Percentiles rank a stretch among this genome's conserved stretches.
Conservation (phyloP, 2,797 vertebrate species). For the Limosa lapponica region DNA sequence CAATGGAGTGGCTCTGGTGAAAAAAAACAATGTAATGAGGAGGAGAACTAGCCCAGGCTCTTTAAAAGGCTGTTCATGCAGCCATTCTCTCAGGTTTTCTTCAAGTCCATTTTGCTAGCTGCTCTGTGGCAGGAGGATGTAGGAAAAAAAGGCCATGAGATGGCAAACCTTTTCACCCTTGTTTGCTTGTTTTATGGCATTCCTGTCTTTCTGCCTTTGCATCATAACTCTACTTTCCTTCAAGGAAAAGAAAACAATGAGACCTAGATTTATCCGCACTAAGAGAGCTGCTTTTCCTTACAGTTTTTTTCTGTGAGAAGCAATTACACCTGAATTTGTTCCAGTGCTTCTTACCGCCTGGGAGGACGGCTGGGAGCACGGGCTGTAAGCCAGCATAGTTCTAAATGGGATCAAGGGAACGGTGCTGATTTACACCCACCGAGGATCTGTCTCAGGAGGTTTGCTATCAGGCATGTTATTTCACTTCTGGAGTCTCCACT, state of each 20-base stretch:
- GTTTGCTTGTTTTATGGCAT: not conserved
- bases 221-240: constrained; percentile 25
- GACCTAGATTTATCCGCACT: not conserved
- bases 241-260: constrained; percentile 2
- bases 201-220: not conserved
- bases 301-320: not conserved
- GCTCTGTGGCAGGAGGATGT: not conserved
- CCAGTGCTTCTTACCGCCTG: not conserved
- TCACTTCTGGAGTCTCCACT: not conserved
- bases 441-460: not conserved
- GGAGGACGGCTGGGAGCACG: accelerated
- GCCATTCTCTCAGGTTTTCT: not conserved
- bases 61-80: not conserved
- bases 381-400: not conserved
- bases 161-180: not conserved
- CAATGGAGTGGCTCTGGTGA: not conserved
- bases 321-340: constrained; percentile 34
- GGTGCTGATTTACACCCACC: not conserved
- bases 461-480: not conserved
- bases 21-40: accelerated
- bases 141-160: not conserved
- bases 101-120: not conserved
- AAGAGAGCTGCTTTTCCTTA: not conserved
- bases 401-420: not conserved
- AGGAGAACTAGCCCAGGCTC: not conserved